Conservation (phyloP, 2,797 vertebrate species). For the Crenuchus spilurus region DNA sequence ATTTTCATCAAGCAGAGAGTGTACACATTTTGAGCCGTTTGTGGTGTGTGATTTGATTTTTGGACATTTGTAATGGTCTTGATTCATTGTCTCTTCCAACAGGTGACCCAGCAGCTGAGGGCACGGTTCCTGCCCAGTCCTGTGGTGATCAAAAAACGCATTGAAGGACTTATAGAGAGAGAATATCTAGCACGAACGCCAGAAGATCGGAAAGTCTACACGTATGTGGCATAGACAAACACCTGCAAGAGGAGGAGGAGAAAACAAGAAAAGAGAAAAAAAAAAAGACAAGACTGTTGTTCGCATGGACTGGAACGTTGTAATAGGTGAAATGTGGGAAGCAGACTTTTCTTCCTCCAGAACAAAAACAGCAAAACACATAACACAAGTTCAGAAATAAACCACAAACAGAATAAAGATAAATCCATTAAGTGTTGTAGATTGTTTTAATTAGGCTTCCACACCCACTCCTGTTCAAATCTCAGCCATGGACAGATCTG, state of each 20-base stretch:
- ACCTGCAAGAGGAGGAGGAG: slow-evolving; percentile 41
- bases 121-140: slow-evolving; percentile 96
- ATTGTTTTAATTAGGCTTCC: slow-evolving; percentile 87
- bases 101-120: slow-evolving; percentile 98
- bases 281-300: slow-evolving; percentile 81
- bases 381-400: slow-evolving; percentile 64
- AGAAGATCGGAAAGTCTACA: slow-evolving; percentile 99
- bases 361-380: slow-evolving; percentile 58
- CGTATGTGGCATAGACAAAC: slow-evolving; percentile 91
- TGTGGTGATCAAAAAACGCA: slow-evolving; percentile 98
- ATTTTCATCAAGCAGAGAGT: too few relatives aligned
- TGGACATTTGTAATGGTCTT: not conserved
- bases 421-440: slow-evolving; percentile 86
- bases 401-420: slow-evolving; percentile 67
- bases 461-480: slow-evolving; percentile 85
- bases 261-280: slow-evolving; percentile 51
- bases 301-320: slow-evolving; percentile 96
- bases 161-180: slow-evolving; percentile 99
- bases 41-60: slow-evolving; percentile 9
- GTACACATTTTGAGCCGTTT: too few relatives aligned
- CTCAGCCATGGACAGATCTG: slow-evolving; percentile 88
- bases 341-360: slow-evolving; percentile 71
- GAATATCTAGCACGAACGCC: slow-evolving; percentile 98
- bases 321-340: slow-evolving; percentile 78
- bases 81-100: slow-evolving; percentile 38